These are phyloP conservation scores for Heliornis fulica DNA, from an alignment of 2,113 vertebrate species.

Conservation along the genomic window DNA sequence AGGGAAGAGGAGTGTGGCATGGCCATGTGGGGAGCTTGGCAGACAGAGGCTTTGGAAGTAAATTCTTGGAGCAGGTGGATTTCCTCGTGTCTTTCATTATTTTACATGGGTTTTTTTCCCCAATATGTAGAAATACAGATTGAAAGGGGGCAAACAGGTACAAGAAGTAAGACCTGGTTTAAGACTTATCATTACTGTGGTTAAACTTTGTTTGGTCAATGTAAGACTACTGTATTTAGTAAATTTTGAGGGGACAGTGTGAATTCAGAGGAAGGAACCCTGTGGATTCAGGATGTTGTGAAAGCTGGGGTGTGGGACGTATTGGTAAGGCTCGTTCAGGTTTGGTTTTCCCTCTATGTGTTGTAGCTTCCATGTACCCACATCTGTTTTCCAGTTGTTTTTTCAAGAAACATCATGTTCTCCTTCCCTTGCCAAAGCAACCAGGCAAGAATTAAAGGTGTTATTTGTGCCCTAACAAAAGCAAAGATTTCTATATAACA, in stretches of 20 bases:
- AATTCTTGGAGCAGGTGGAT: neutral
- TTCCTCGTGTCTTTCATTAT: neutral
- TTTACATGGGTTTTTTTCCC: rapidly evolving
- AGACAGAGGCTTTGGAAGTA: neutral
- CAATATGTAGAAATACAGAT: neutral
- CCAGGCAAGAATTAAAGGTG: neutral
- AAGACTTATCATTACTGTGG: neutral
- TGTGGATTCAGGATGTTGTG: neutral
- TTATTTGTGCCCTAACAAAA: neutral
- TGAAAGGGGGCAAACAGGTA: neutral
- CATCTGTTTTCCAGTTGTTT: neutral
- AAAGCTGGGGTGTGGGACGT: neutral
- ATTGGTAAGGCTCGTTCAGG: neutral
- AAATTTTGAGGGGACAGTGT: neutral
- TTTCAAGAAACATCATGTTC: neutral
- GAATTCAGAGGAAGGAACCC: neutral
- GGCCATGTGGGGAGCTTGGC: neutral
- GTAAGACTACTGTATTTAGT: neutral
- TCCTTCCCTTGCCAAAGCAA: neutral
- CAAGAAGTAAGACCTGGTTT: neutral
- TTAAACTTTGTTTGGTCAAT: neutral
- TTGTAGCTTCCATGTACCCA: neutral
- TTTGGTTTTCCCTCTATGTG: neutral
- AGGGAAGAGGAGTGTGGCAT: neutral
- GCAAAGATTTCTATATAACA: neutral